Base-by-base conservation (phyloP, 2,888 invertebrate species). In the Zootermopsis nevadensis region DNA sequence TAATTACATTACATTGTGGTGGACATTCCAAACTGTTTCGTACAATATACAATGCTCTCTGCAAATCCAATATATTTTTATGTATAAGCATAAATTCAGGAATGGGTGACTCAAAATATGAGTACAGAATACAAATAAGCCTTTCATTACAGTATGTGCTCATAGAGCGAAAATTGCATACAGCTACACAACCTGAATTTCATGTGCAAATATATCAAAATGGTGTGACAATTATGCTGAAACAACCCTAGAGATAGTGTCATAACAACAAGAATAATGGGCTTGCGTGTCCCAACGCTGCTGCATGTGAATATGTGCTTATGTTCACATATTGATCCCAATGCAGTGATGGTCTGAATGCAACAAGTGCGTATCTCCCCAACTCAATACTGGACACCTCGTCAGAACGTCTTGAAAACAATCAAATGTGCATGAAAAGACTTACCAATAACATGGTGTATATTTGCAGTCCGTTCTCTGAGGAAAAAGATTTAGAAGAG, bases 391-490 rank as follows among this genome's bases (percentile, higher is more conserved):
- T 79, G 27, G 33, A 24, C 24, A 79, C 60, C 35, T 19, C 31
- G 8, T 48, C 69, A 42, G 19, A 72, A 74, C 30, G 74, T 53
- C 67, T 38, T 48, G 81, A 30, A 31, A 81, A 67, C 33, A 19
- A 53, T 30, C 74, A 81, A 81, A 48, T 53, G 76, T 42, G 66
- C 30, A 74, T 82, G 82, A n/a, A 55, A 84, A 80, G 31, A 86
- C 94, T 93, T 91, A 95, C 96, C 96, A 96, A 90, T 96, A 96
- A 90, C 96, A 96, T 87, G 95, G 95, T 87, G 96, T 96, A 90
- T 96, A 96, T 87, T 95, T 93, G 90, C 96, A 96, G 87, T 95
- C 95, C 83, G 93, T 91, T 88, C 76, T 74, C n/a, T 82, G 83
- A 19, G 80, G 67, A 35, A 85, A 85, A 27, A 85, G 82, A 60